Percentiles rank a stretch among this genome's conserved stretches.
Evolutionary conservation across 2,888 invertebrate species (phyloP).

Genomic region (Rhyacophila evoluta): DNA sequence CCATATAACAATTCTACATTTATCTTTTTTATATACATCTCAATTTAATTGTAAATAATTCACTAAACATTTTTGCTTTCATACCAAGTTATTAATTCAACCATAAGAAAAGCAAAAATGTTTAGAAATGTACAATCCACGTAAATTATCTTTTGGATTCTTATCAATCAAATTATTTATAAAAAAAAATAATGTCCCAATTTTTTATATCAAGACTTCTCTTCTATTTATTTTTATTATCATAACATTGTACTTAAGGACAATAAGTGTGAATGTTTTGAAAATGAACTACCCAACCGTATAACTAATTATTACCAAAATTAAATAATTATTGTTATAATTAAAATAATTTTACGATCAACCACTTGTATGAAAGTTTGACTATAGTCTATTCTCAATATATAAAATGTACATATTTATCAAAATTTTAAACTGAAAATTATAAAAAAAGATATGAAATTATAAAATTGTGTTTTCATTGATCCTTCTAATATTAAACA

Average conservation of each 20-base stretch:
- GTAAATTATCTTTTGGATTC: not conserved
- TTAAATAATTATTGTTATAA: not conserved
- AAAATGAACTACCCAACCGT: constrained; percentile 6
- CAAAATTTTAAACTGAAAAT: constrained; percentile 26
- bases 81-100: not conserved
- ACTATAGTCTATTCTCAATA: not conserved
- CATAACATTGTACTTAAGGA: constrained; percentile 24
- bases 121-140: constrained; percentile 6
- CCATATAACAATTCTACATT: not conserved
- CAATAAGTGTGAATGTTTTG: constrained; percentile 19
- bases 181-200: not conserved
- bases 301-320: not conserved
- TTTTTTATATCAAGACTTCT: not conserved
- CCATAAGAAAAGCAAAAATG: not conserved
- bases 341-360: constrained; percentile 2
- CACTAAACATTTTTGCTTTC: constrained; percentile 11
- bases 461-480: too few species aligned
- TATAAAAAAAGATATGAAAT: constrained; percentile 20
- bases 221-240: constrained; percentile 22
- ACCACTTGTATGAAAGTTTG: constrained; percentile 20
- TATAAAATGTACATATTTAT: constrained; percentile 27
- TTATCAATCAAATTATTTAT: not conserved
- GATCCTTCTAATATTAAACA: too few species aligned
- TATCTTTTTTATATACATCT: not conserved
- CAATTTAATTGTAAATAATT: not conserved